phyloP scores from a whole-genome alignment of 1,140 invertebrate species.

The Cherax quadricarinatus region DNA sequence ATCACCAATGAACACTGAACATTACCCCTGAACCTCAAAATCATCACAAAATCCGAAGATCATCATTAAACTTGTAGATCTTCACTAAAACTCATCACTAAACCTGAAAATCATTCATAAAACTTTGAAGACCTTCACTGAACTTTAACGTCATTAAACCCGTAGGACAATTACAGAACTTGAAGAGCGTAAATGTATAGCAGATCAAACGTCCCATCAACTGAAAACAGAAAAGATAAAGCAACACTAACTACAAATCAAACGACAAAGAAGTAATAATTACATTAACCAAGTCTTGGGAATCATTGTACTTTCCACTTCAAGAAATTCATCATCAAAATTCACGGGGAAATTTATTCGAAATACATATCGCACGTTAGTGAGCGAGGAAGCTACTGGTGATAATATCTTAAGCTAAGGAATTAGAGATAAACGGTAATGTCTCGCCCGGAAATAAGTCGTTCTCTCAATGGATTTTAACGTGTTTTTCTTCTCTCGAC shows the following conservation, averaged over 20 bases:
- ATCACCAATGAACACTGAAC: too few relatives aligned
- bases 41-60: too few relatives aligned
- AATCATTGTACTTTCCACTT: neutral
- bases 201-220: too few relatives aligned
- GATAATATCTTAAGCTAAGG: neutral
- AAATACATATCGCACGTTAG: neutral
- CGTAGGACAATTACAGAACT: too few relatives aligned
- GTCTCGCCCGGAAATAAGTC: neutral
- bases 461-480: neutral
- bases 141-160: too few relatives aligned
- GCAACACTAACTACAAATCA: neutral
- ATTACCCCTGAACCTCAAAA: too few relatives aligned
- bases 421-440: neutral
- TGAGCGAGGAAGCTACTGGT: neutral
- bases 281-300: neutral
- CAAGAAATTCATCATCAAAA: neutral
- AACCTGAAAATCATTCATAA: too few relatives aligned
- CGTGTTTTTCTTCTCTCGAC: slow-evolving; percentile 38
- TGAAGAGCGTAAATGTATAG: too few relatives aligned
- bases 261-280: neutral
- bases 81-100: too few relatives aligned
- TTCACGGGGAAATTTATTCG: neutral
- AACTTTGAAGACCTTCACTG: too few relatives aligned
- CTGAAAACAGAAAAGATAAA: too few relatives aligned
- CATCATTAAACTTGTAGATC: too few relatives aligned